These are phyloP conservation scores for Trisateles emortualis DNA, from an alignment of 2,888 invertebrate genomes.

Conservation along the genomic window DNA sequence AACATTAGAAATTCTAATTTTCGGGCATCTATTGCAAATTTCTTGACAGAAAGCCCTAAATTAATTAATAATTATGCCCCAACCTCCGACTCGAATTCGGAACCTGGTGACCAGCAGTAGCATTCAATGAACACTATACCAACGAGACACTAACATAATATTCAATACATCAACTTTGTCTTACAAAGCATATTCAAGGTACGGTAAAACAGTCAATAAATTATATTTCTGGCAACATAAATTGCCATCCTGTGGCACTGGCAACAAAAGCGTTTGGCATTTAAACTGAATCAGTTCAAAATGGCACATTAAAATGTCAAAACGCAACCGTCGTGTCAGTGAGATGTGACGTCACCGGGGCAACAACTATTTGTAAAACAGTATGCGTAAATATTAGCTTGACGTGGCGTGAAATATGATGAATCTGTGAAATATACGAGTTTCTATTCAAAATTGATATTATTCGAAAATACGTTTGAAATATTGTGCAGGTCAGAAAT, in stretches of 20 bases:
- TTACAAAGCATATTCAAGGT: conserved; percentile 43
- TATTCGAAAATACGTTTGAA: no score
- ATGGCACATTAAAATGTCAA: conserved; percentile 80
- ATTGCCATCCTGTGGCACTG: conserved; percentile 54
- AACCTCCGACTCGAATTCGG: no score
- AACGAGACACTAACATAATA: no score
- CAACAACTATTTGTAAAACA: conserved; percentile 43
- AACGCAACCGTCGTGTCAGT: conserved; percentile 56
- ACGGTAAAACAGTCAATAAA: conserved; percentile 57
- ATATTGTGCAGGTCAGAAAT: neutral
- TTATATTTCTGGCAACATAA: conserved; percentile 64
- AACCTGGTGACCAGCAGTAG: no score
- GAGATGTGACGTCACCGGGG: conserved; percentile 50
- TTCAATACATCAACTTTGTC: conserved; percentile 34
- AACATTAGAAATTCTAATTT: no score
- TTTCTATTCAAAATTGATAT: no score
- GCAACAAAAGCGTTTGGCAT: conserved; percentile 71
- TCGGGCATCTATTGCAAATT: no score
- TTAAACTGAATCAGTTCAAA: conserved; percentile 61
- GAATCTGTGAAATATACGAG: neutral
- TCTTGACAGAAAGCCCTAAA: no score
- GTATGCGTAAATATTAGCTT: conserved; percentile 13
- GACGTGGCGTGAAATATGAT: conserved; percentile 19
- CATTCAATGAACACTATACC: no score
- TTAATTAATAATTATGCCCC: no score